These are phyloP conservation scores for Sapayoa aenigma DNA, from an alignment of 2,113 vertebrate species.

Conservation along the genomic window DNA sequence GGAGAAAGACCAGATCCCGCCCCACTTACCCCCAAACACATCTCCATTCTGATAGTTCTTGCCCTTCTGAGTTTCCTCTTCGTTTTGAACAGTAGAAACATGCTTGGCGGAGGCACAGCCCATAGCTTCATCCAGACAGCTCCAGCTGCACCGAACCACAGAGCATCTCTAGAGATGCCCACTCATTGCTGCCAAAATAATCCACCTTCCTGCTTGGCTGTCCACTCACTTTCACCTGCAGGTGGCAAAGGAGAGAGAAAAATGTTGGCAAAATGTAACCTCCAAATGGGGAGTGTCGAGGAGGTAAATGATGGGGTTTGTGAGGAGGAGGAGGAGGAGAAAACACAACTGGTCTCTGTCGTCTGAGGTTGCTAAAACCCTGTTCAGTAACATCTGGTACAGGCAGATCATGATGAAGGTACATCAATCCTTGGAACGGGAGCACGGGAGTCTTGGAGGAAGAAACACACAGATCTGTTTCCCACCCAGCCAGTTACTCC, in stretches of 20 bases:
- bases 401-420: neutral
- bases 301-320: neutral
- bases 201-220: constrained; percentile 32
- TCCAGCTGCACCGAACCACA: constrained; percentile 78
- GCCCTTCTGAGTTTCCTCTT: constrained; percentile 94
- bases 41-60: constrained; percentile 98
- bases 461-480: neutral
- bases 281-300: neutral
- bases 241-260: neutral
- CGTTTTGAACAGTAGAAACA: constrained; percentile 98
- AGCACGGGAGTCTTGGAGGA: neutral
- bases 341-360: neutral
- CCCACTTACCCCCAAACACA: constrained; percentile 90
- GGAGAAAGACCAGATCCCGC: neutral
- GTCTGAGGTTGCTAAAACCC: neutral
- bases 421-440: neutral
- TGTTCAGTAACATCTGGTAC: neutral
- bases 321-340: neutral
- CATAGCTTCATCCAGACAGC: constrained; percentile 94
- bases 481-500: neutral
- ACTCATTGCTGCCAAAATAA: constrained; percentile 56
- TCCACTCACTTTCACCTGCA: constrained; percentile 47
- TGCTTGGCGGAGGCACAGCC: constrained; percentile 99
- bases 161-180: constrained; percentile 81
- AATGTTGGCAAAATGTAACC: neutral